Evolutionary conservation across 2,797 vertebrate genomes (phyloP).

Genomic region (Apogon hyalosoma): DNA sequence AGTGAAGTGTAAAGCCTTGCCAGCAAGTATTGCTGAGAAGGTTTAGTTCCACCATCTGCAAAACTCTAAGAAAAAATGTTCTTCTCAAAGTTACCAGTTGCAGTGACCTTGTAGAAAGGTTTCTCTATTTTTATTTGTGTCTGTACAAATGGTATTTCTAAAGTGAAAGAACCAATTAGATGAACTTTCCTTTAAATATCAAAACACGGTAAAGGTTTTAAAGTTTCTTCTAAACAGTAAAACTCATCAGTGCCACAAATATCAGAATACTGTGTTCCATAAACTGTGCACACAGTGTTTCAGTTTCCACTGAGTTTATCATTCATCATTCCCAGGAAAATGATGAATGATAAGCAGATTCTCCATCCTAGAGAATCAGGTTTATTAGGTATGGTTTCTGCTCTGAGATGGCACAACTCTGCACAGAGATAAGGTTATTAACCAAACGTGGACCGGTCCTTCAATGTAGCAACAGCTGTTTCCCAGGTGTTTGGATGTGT

Average conservation of each 20-base stretch:
- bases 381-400: constrained; percentile 15
- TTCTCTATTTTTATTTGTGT: constrained; percentile 2
- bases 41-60: constrained; percentile 38
- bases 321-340: constrained; percentile 37
- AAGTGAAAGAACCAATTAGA: too few relatives aligned
- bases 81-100: constrained; percentile 15
- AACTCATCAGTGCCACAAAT: constrained; percentile 43
- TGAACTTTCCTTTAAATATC: too few relatives aligned
- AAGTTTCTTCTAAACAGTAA: constrained; percentile 42
- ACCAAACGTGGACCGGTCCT: constrained; percentile 39
- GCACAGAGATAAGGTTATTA: constrained; percentile 43
- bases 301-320: constrained; percentile 44
- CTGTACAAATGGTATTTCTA: too few relatives aligned
- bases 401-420: constrained; percentile 22
- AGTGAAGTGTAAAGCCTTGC: constrained; percentile 60
- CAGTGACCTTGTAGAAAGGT: constrained; percentile 32
- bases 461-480: constrained; percentile 73
- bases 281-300: constrained; percentile 32
- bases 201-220: constrained; percentile 10
- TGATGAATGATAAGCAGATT: neutral
- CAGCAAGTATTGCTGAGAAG: constrained; percentile 25
- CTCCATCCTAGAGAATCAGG: constrained; percentile 10
- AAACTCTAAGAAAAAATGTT: constrained; percentile 21
- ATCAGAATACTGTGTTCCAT: constrained; percentile 23
- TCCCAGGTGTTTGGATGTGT: constrained; percentile 82